Evolutionary conservation across 1,140 invertebrate genomes (phyloP), one percentile per base, ranked within the genome.

Genomic region (Solenopsis invicta): DNA sequence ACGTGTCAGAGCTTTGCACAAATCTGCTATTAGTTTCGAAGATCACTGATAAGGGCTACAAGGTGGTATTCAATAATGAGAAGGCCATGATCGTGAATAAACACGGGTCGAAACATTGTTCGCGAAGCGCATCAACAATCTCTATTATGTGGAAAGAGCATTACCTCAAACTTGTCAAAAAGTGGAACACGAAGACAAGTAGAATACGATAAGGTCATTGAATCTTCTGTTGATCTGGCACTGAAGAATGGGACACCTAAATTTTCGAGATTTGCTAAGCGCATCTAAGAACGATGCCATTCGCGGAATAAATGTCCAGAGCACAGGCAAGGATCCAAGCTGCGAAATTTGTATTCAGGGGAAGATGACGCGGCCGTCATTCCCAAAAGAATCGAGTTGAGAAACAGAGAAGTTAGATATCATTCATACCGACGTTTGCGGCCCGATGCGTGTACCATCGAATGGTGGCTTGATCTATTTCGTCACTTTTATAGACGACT

Each of bases 281-380:
- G 18, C 34, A 0, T 21, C 18, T 0, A 82, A 48, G 56, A 18
- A 18, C 2, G 52, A 8, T 16, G 9, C n/a, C 1, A 34, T 56
- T 9, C 34, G 12, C 0, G 67, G 48, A 3, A 12, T 82, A 1
- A 3, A 69, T 0, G 2, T 56, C 0, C 13, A 29, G 1, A 3
- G 10, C 12, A 9, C 5, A 8, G 4, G 29, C 4, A 12, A n/a
- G 5, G 16, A 56, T 1, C 16, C 34, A 21, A 13, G 1, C 12
- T 82, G 78, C 8, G 78, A 69, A 5, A 16, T 69, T 0, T 82
- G 78, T 13, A 69, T 71, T 21, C 21, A 54, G 3, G 64, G 37
- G 10, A 81, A 81, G 13, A 41, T 64, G 48, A 18, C 48, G 0
- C 16, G 34, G 21, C 18, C 61, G 13, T 2, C 29, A 0, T 81